Evolutionary conservation across 1,140 invertebrate species (phyloP).

Genomic region (Polypedilum pembai): DNA sequence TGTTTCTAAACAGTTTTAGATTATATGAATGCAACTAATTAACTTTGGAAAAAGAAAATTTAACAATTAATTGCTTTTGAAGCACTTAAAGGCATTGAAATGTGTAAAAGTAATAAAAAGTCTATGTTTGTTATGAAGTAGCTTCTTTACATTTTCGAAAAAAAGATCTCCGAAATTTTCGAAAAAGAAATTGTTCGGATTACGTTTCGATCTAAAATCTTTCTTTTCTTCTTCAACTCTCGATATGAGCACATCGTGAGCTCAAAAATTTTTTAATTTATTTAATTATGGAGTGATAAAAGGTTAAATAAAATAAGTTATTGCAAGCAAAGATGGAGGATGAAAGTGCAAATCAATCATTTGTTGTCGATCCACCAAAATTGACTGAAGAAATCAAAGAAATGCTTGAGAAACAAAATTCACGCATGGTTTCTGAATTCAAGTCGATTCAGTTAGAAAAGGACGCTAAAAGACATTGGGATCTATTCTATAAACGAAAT

Average conservation of each 20-base stretch:
- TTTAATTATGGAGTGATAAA: no score
- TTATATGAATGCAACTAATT: no score
- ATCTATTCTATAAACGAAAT: constrained; percentile 95
- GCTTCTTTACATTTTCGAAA: no score
- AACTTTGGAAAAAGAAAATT: neutral
- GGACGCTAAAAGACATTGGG: constrained; percentile 91
- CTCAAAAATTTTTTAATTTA: neutral
- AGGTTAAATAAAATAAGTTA: neutral
- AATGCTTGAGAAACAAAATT: constrained; percentile 58
- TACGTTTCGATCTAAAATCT: no score
- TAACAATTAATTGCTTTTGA: neutral
- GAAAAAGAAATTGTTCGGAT: no score
- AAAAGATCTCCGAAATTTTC: no score
- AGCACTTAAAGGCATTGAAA: neutral
- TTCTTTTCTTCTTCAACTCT: neutral
- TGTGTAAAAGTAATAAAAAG: neutral
- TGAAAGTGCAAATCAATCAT: neutral
- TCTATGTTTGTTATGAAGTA: no score
- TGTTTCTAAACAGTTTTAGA: no score
- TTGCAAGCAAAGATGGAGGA: neutral
- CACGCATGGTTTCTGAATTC: constrained; percentile 62
- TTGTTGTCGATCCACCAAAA: constrained; percentile 30
- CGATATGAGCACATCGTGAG: neutral
- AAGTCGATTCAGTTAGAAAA: constrained; percentile 75
- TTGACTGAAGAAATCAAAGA: constrained; percentile 53